Percentiles rank a stretch among this genome's conserved stretches.
Conservation (phyloP, 2,113 vertebrate species). For the Hippocampus barbouri region DNA sequence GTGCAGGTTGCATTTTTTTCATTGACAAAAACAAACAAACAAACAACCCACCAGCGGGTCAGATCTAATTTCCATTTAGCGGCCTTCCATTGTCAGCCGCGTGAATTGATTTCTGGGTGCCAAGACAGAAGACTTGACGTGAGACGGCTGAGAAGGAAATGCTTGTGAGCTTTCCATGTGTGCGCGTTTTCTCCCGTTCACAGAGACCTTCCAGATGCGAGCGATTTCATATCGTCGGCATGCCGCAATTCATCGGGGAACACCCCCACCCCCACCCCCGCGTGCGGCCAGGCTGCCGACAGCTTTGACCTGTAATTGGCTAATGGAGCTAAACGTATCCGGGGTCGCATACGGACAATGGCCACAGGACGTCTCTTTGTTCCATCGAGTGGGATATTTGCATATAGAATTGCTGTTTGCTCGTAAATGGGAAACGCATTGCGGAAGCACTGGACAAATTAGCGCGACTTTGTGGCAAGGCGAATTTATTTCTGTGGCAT, state of each 20-base stretch:
- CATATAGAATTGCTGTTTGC: too few relatives aligned
- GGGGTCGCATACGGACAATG: conserved; percentile 6
- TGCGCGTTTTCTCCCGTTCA: not conserved
- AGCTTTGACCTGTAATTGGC: conserved; percentile 45
- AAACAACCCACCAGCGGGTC: not conserved
- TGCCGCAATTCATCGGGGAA: conserved; percentile 47
- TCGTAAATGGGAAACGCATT: too few relatives aligned
- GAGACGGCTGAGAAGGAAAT: conserved; percentile 63
- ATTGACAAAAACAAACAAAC: not conserved
- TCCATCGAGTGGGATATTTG: not conserved
- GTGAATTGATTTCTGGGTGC: conserved; percentile 31
- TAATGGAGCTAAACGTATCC: conserved; percentile 41
- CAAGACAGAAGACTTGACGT: conserved; percentile 60
- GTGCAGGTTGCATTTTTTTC: not conserved
- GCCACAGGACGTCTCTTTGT: not conserved
- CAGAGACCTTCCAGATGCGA: conserved; percentile 50
- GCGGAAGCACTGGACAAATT: too few relatives aligned
- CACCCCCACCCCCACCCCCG: not conserved
- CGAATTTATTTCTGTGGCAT: too few relatives aligned
- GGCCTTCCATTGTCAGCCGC: not conserved
- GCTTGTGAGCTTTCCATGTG: conserved; percentile 14
- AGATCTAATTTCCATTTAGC: not conserved
- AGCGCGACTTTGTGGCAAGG: too few relatives aligned
- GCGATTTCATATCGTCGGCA: conserved; percentile 40
- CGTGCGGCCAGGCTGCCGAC: conserved; percentile 46